These are phyloP conservation scores for Tribolium castaneum DNA, from an alignment of 1,140 invertebrate genomes.

Conservation along the genomic window DNA sequence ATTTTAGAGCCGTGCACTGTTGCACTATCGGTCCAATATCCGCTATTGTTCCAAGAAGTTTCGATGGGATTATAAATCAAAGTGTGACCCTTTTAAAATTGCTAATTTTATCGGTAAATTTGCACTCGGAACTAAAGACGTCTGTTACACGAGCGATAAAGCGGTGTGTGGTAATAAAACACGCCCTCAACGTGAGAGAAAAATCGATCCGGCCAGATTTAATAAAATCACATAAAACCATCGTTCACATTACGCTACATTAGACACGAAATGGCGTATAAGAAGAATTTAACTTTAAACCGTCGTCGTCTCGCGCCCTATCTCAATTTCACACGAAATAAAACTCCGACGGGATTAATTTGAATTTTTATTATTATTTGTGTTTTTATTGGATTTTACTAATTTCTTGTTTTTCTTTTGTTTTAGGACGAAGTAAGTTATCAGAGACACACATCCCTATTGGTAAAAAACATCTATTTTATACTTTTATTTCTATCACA, in stretches of 20 bases:
- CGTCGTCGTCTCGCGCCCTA: neutral
- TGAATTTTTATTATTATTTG: slow-evolving; percentile 39
- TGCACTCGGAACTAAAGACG: slow-evolving; percentile 9
- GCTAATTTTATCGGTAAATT: slow-evolving; percentile 14
- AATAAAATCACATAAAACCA: slow-evolving; percentile 31
- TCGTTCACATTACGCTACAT: slow-evolving; percentile 28
- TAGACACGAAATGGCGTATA: slow-evolving; percentile 33
- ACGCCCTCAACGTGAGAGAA: slow-evolving; percentile 1
- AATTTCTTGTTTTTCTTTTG: slow-evolving; percentile 61
- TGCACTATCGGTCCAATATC: neutral
- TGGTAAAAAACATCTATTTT: slow-evolving; percentile 1
- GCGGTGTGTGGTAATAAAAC: slow-evolving; percentile 2
- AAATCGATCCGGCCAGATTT: slow-evolving; percentile 25
- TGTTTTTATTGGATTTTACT: slow-evolving; percentile 49
- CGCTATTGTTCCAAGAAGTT: neutral
- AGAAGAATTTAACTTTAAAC: slow-evolving; percentile 31
- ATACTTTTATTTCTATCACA: neutral
- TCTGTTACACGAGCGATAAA: slow-evolving; percentile 20
- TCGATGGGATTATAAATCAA: neutral
- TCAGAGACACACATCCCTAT: slow-evolving; percentile 24
- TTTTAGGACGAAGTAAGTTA: slow-evolving; percentile 62
- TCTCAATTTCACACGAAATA: slow-evolving; percentile 47
- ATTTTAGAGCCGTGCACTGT: neutral
- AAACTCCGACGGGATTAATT: slow-evolving; percentile 34
- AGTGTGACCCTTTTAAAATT: slow-evolving; percentile 21